Evolutionary conservation across 2,797 vertebrate species (phyloP).

Genomic region (Zenarchopterus dispar): DNA sequence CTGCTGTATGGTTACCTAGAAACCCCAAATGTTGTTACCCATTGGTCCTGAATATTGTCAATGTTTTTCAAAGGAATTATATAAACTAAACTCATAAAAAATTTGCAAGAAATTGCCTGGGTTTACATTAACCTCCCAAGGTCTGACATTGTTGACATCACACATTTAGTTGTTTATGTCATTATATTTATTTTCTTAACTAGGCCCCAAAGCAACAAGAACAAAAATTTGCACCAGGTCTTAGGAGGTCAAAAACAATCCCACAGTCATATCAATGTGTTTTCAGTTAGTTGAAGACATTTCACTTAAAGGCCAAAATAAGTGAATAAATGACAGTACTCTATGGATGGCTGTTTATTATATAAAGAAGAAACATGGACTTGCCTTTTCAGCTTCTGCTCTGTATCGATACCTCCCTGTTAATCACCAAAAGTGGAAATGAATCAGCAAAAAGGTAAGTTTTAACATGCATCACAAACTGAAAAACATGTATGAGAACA

Average conservation of each 20-base stretch:
- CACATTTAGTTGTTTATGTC: too few relatives aligned
- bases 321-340: too few relatives aligned
- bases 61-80: constrained; percentile 26
- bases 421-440: constrained; percentile 33
- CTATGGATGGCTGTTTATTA: not conserved
- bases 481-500: constrained; percentile 6
- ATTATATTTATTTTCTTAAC: too few relatives aligned
- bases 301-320: not conserved
- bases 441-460: constrained; percentile 56
- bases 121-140: constrained; percentile 2
- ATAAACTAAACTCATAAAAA: constrained; percentile 16
- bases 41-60: constrained; percentile 38
- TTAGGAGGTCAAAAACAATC: too few relatives aligned
- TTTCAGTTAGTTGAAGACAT: not conserved
- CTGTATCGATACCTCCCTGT: constrained; percentile 72
- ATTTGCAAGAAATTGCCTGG: constrained; percentile 13
- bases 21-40: constrained; percentile 55
- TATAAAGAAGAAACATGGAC: constrained; percentile 26
- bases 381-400: constrained; percentile 76
- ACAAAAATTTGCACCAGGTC: too few relatives aligned
- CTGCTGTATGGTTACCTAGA: constrained; percentile 56
- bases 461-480: constrained; percentile 9
- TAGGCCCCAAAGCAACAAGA: too few relatives aligned
- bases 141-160: too few relatives aligned
- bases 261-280: constrained; percentile 19